phyloP scores from a whole-genome alignment of 2,888 invertebrate genomes.

The Acleris cristana region DNA sequence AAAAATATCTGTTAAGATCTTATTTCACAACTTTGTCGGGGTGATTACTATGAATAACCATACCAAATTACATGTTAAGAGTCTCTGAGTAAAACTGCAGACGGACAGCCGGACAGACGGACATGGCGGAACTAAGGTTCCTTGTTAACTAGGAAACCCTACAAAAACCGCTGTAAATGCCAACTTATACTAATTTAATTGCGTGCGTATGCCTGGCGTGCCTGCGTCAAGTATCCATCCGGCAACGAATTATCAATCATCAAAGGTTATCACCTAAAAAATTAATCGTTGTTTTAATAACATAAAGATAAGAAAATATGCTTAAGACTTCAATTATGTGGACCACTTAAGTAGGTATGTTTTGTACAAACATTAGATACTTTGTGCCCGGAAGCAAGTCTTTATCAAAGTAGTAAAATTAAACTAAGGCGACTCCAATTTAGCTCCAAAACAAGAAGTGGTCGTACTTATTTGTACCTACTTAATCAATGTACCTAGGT shows the following conservation, averaged over 20 bases:
- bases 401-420: slow-evolving; percentile 5
- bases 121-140: too few relatives aligned
- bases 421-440: background rate
- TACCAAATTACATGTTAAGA: too few relatives aligned
- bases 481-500: too few relatives aligned
- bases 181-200: too few relatives aligned
- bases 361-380: slow-evolving; percentile 14
- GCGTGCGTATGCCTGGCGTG: slow-evolving; percentile 5
- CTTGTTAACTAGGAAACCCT: too few relatives aligned
- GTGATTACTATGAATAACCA: too few relatives aligned
- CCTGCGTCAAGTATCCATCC: slow-evolving; percentile 46
- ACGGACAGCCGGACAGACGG: too few relatives aligned
- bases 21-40: too few relatives aligned
- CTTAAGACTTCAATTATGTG: slow-evolving; percentile 15
- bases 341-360: slow-evolving; percentile 3
- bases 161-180: too few relatives aligned
- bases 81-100: too few relatives aligned
- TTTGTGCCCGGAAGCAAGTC: slow-evolving; percentile 19
- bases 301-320: slow-evolving; percentile 19
- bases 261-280: slow-evolving; percentile 67
- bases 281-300: slow-evolving; percentile 65
- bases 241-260: slow-evolving; percentile 58
- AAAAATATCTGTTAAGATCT: too few relatives aligned
- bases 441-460: background rate
- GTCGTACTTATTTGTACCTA: background rate